Evolutionary conservation across 2,113 vertebrate species (phyloP).

Genomic region (Mobula birostris): DNA sequence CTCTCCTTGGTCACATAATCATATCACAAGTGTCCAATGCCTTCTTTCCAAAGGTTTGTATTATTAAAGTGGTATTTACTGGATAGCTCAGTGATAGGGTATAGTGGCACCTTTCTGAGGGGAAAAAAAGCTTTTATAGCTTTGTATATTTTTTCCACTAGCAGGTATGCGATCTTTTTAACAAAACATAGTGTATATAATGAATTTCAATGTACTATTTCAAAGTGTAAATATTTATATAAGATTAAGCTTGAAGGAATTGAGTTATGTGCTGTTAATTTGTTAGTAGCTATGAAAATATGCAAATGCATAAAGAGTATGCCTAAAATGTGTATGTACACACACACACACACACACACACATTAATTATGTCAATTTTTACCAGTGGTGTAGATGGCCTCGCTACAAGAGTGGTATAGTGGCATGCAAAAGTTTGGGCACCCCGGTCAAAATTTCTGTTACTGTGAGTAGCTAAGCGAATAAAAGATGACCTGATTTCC

Average conservation of each 20-base stretch:
- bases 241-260: not conserved
- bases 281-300: not conserved
- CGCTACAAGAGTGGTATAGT: not conserved
- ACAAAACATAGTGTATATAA: not conserved
- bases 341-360: no score
- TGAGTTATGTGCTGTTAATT: not conserved
- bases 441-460: no score
- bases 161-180: not conserved
- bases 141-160: not conserved
- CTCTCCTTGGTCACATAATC: slow-evolving; percentile 69
- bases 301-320: not conserved
- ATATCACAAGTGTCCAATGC: slow-evolving; percentile 63
- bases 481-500: no score
- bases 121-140: no score
- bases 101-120: not conserved
- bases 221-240: not conserved
- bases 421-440: no score
- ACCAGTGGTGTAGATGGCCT: not conserved
- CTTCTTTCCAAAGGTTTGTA: slow-evolving; percentile 65
- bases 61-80: not conserved
- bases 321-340: not conserved
- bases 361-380: not conserved
- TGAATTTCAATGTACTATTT: not conserved
- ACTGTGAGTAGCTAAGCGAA: no score
- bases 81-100: not conserved